Evolutionary conservation across 1,140 invertebrate species (phyloP).

Genomic region (Rhopalosiphum padi): DNA sequence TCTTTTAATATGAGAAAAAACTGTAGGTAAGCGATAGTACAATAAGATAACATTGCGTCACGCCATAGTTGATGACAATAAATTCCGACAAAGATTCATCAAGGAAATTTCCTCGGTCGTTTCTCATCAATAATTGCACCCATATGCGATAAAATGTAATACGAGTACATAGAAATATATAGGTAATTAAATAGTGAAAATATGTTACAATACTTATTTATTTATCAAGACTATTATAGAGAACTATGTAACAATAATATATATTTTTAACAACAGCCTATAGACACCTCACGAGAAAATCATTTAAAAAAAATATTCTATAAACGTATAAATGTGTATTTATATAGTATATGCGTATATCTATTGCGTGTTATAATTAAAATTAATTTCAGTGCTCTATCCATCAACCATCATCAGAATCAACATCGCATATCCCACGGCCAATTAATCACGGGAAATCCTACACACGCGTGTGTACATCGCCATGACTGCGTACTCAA

Average conservation of each 20-base stretch:
- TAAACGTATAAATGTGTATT: neutral
- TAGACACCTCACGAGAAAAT: neutral
- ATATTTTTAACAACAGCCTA: neutral
- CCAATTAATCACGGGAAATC: neutral
- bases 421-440: conserved; percentile 3
- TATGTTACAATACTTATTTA: neutral
- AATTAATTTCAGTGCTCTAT: neutral
- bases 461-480: neutral
- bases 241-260: neutral
- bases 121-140: conserved; percentile 14
- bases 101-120: conserved; percentile 28
- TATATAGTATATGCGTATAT: neutral
- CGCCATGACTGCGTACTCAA: conserved; percentile 12
- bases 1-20: neutral
- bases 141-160: neutral
- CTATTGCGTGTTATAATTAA: neutral
- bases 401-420: neutral
- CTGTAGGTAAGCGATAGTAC: neutral
- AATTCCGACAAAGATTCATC: conserved; percentile 7
- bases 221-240: neutral
- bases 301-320: neutral
- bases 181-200: neutral
- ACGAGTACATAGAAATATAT: neutral
- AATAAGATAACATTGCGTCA: neutral
- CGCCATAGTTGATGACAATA: neutral